Percentiles rank a stretch among this genome's conserved stretches.
Conservation (phyloP, 2,113 vertebrate genomes). For the Cacatua alba region DNA sequence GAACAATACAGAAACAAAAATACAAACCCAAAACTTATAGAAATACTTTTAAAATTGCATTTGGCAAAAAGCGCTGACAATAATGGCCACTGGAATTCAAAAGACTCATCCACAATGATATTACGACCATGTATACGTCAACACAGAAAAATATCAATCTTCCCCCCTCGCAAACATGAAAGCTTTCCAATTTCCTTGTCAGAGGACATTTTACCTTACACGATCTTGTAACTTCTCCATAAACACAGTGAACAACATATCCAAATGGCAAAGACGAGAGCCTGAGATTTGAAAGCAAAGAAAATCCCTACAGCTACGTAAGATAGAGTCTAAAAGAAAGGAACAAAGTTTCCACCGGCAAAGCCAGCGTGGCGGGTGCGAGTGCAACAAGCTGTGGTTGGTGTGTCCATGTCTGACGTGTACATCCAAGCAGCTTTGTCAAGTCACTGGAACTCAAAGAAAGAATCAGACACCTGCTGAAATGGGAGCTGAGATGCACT, state of each 20-base stretch:
- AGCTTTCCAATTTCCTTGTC: background rate
- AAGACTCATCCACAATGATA: background rate
- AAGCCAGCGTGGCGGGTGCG: background rate
- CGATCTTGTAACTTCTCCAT: background rate
- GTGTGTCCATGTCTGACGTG: accelerated
- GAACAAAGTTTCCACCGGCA: background rate
- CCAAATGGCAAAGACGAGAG: background rate
- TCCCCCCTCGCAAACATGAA: background rate
- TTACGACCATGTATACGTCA: background rate
- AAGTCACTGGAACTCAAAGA: too few relatives aligned
- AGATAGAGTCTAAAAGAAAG: background rate
- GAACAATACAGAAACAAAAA: background rate
- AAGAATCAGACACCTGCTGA: background rate
- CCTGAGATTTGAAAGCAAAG: background rate
- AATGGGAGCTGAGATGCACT: background rate
- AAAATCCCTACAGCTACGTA: background rate
- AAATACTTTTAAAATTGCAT: background rate
- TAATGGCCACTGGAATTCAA: background rate
- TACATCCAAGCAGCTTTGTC: background rate
- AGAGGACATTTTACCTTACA: background rate
- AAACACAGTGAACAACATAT: background rate
- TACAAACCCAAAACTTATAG: background rate
- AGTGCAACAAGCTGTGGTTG: background rate
- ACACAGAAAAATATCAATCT: background rate
- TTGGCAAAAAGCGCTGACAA: background rate